Conservation (phyloP, 2,113 vertebrate species). For the Mandrillus leucophaeus region DNA sequence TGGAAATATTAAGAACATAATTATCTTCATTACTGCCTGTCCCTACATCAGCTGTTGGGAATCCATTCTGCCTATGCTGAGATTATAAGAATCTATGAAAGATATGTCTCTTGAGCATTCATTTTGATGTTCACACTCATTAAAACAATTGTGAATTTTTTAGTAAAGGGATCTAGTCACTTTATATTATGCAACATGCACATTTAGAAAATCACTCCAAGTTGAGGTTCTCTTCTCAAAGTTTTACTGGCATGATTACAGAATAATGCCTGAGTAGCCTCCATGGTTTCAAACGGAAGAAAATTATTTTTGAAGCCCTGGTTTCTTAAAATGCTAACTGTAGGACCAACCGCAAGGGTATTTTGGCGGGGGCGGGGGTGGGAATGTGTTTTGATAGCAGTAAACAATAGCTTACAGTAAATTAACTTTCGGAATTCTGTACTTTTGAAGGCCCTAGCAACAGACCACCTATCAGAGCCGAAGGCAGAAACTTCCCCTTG, state of each 20-base stretch:
- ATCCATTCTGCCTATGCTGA: neutral
- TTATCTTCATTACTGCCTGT: neutral
- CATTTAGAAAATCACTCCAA: neutral
- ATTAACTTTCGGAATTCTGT: neutral
- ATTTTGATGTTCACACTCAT: neutral
- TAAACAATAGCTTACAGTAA: neutral
- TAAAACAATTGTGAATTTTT: neutral
- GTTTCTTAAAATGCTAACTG: slow-evolving; percentile 17
- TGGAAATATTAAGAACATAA: neutral
- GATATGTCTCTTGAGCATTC: neutral
- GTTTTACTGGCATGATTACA: neutral
- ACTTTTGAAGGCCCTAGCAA: slow-evolving; percentile 68
- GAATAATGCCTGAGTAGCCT: neutral
- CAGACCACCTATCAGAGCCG: slow-evolving; percentile 81
- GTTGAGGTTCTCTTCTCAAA: neutral
- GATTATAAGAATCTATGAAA: neutral
- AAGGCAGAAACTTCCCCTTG: slow-evolving; percentile 73
- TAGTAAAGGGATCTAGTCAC: neutral
- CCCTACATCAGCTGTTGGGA: neutral
- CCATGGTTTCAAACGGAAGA: neutral
- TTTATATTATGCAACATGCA: neutral
- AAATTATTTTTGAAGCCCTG: neutral
- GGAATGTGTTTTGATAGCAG: neutral
- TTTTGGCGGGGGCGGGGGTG: neutral
- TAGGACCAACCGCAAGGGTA: neutral